A percentile compares a stretch with the other conserved stretches of the same genome.
These are phyloP conservation scores for Aphidius colemani DNA, from an alignment of 2,888 invertebrate species.

Conservation along the genomic window DNA sequence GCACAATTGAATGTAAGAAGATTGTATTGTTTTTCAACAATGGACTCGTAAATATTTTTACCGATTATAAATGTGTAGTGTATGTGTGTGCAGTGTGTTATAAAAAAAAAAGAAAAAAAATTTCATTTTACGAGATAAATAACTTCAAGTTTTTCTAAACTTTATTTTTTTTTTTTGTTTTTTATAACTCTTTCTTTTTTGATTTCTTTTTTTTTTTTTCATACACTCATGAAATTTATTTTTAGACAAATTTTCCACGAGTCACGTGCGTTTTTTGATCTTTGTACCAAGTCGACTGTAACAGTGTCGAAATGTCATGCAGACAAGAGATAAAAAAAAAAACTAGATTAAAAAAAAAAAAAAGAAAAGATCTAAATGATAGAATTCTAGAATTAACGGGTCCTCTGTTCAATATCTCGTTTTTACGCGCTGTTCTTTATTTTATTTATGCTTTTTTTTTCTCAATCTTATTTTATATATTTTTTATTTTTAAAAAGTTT, in stretches of 20 bases:
- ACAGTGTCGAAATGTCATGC: slow-evolving; percentile 27
- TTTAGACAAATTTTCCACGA: slow-evolving; percentile 1
- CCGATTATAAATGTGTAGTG: no score
- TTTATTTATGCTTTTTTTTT: not conserved
- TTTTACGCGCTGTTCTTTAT: slow-evolving; percentile 15
- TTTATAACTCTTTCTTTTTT: not conserved
- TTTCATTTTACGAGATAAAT: not conserved
- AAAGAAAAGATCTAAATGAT: slow-evolving; percentile 17
- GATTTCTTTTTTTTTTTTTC: not conserved
- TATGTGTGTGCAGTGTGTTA: no score
- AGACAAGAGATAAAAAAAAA: slow-evolving; percentile 5
- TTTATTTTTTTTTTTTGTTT: not conserved
- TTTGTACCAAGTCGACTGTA: slow-evolving; percentile 17
- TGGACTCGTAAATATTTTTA: not conserved
- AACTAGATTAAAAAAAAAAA: slow-evolving; percentile 10
- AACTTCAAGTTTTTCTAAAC: not conserved
- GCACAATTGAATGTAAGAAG: slow-evolving; percentile 1
- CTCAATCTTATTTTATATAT: no score
- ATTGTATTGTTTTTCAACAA: slow-evolving; percentile 1
- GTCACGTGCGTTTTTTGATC: slow-evolving; percentile 12
- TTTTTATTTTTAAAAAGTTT: slow-evolving; percentile 10
- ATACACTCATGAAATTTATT: not conserved
- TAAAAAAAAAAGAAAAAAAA: no score
- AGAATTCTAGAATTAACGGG: slow-evolving; percentile 18
- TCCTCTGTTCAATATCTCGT: slow-evolving; percentile 29